Evolutionary conservation across 2,113 vertebrate genomes (phyloP).

Genomic region (Psephotus haematonotus): DNA sequence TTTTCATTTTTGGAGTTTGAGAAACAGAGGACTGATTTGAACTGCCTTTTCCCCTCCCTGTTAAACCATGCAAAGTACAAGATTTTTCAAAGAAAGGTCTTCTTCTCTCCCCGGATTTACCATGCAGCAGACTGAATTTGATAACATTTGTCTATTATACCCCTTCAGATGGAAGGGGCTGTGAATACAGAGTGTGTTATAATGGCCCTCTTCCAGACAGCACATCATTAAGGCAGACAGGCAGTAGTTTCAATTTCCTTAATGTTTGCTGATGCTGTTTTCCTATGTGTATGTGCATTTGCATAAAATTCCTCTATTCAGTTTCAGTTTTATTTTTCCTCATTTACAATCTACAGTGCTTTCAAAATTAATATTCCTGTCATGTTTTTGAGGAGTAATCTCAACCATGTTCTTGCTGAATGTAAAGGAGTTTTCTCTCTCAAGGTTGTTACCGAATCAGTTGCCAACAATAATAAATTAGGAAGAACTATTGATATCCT

Average conservation of each 20-base stretch:
- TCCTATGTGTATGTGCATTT: background rate
- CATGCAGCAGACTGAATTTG: background rate
- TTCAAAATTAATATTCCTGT: background rate
- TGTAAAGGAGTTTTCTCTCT: background rate
- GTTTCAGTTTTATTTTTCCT: conserved; percentile 13
- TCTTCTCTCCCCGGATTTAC: background rate
- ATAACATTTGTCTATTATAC: background rate
- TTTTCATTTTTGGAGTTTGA: background rate
- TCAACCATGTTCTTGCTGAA: background rate
- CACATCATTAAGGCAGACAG: background rate
- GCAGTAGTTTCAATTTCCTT: background rate
- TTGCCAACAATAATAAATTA: background rate
- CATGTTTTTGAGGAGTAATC: background rate
- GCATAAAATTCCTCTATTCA: conserved; percentile 7
- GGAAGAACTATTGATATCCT: background rate
- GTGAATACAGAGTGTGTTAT: background rate
- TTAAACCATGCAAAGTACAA: background rate
- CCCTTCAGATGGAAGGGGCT: background rate
- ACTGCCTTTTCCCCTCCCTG: accelerated
- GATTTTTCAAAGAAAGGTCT: background rate
- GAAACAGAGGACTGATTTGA: background rate
- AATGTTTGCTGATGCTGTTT: conserved; percentile 35
- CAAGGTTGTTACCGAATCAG: background rate
- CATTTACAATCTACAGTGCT: background rate
- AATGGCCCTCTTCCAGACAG: background rate